phyloP scores from a whole-genome alignment of 2,797 vertebrate genomes.

The Chaenodraco wilsoni region DNA sequence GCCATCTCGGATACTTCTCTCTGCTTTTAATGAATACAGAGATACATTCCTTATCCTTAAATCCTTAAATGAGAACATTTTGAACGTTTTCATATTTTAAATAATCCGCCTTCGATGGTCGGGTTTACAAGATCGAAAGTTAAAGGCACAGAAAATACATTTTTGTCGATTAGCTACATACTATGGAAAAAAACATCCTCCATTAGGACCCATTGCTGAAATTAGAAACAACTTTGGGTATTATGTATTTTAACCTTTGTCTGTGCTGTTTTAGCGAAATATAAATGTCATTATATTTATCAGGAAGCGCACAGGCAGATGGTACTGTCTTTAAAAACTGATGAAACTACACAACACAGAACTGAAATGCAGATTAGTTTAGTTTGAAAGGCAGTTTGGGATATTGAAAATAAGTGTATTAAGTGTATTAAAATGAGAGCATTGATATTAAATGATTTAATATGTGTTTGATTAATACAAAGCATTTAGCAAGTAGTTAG shows the following conservation, averaged over 20 bases:
- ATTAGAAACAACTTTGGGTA: not conserved
- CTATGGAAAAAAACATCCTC: not conserved
- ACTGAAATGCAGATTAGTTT: not conserved
- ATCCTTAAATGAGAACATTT: slow-evolving; percentile 30
- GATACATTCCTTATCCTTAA: not conserved
- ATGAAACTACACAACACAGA: not conserved
- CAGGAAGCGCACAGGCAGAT: not conserved
- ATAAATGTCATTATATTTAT: not conserved
- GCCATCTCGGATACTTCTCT: slow-evolving; percentile 30
- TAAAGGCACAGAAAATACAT: slow-evolving; percentile 10
- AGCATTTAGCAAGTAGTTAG: too few relatives aligned
- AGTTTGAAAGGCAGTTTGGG: not conserved
- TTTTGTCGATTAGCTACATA: not conserved
- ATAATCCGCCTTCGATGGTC: not conserved
- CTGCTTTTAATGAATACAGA: slow-evolving; percentile 21
- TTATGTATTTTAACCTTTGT: not conserved
- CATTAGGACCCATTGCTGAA: not conserved
- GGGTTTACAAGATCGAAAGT: not conserved
- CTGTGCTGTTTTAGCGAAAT: not conserved
- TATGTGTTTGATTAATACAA: too few relatives aligned
- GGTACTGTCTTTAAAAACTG: not conserved
- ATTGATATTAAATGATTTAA: not conserved
- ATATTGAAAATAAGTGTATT: not conserved
- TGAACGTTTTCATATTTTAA: slow-evolving; percentile 23
- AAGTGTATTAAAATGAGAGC: not conserved